A percentile compares a stretch with the other conserved stretches of the same genome.
These are phyloP conservation scores for Drosophila neocordata DNA, from an alignment of 1,140 invertebrate species.

Conservation along the genomic window DNA sequence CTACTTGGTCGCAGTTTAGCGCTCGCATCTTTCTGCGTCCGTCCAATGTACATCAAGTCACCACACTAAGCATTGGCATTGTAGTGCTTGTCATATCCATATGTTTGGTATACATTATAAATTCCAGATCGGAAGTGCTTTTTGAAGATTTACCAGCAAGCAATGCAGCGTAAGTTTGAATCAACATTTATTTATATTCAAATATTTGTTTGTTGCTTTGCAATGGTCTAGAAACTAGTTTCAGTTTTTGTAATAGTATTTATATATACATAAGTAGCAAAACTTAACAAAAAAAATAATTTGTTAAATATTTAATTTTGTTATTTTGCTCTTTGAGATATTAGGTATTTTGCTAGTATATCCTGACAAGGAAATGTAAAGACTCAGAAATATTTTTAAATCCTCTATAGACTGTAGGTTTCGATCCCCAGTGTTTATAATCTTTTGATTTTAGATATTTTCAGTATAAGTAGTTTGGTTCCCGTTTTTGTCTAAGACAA, in stretches of 20 bases:
- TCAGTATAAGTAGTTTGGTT: too few relatives aligned
- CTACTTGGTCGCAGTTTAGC: conserved; percentile 89
- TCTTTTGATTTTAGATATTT: background rate
- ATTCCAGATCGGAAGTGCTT: conserved; percentile 86
- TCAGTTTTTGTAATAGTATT: too few relatives aligned
- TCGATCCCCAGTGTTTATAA: too few relatives aligned
- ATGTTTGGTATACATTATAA: conserved; percentile 88
- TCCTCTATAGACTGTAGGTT: too few relatives aligned
- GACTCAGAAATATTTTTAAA: too few relatives aligned
- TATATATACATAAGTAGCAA: too few relatives aligned
- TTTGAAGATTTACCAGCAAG: conserved; percentile 84
- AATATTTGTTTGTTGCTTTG: background rate
- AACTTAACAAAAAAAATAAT: too few relatives aligned
- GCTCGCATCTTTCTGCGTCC: conserved; percentile 93
- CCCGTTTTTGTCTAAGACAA: too few relatives aligned
- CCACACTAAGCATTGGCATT: conserved; percentile 87
- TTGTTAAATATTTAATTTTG: too few relatives aligned
- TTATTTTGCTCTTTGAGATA: too few relatives aligned
- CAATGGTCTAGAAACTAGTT: background rate
- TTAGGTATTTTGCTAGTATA: too few relatives aligned
- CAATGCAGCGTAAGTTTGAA: conserved; percentile 73
- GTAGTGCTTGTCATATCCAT: conserved; percentile 87
- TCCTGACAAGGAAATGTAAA: too few relatives aligned
- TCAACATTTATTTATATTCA: background rate
- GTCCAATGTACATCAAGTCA: conserved; percentile 86